phyloP scores from a whole-genome alignment of 1,140 invertebrate genomes.

The Drosophila novamexicana region DNA sequence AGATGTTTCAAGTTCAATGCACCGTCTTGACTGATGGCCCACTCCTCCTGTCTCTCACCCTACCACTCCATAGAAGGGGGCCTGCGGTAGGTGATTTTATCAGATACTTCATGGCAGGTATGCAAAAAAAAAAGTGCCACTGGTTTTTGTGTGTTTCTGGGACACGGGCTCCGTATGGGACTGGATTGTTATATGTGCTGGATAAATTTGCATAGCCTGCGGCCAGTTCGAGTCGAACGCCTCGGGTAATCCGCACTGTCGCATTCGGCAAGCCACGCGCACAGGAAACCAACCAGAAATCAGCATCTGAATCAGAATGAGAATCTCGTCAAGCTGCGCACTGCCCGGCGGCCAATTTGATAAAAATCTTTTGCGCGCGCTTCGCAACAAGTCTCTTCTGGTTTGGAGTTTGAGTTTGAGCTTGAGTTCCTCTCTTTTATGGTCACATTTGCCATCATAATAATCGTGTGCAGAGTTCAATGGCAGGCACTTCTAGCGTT shows the following conservation, averaged over 20 bases:
- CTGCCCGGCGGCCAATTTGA: conserved; percentile 64
- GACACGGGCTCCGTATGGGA: conserved; percentile 39
- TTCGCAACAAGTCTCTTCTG: conserved; percentile 58
- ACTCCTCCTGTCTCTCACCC: neutral
- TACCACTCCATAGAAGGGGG: neutral
- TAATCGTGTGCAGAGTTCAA: conserved; percentile 60
- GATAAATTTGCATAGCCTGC: conserved; percentile 76
- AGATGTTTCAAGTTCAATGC: conserved; percentile 64
- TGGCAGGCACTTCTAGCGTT: conserved; percentile 50
- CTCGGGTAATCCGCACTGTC: conserved; percentile 45
- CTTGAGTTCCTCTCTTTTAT: conserved; percentile 43
- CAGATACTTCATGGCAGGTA: conserved; percentile 24
- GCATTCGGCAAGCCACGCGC: conserved; percentile 18
- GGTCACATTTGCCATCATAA: conserved; percentile 67
- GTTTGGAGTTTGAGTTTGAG: conserved; percentile 17
- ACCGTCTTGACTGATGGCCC: conserved; percentile 38
- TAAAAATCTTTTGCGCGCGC: conserved; percentile 51
- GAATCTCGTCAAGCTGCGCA: conserved; percentile 57
- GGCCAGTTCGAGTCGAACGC: conserved; percentile 41
- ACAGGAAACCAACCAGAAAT: conserved; percentile 42
- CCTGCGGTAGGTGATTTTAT: conserved; percentile 24
- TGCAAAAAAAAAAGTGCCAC: conserved; percentile 53
- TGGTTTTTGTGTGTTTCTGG: conserved; percentile 78
- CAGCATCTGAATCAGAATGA: conserved; percentile 50
- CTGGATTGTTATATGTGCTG: conserved; percentile 20